A percentile compares a stretch with the other conserved stretches of the same genome.
Evolutionary conservation across 2,113 vertebrate species (phyloP).

Genomic region (Macrotis lagotis): DNA sequence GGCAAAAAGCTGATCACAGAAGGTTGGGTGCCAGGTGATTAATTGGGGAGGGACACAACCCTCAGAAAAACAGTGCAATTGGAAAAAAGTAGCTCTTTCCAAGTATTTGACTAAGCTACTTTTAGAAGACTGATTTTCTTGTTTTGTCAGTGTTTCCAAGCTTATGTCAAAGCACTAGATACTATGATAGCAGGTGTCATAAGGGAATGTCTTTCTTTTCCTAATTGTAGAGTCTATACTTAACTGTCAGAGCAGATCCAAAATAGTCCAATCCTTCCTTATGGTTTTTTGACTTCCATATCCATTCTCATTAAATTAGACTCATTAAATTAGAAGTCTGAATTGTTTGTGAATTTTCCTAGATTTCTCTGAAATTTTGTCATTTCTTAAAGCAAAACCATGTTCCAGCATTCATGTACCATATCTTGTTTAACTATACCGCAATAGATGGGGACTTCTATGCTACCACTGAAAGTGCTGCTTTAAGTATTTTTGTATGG

Average conservation of each 20-base stretch:
- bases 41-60: background rate
- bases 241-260: background rate
- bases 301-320: background rate
- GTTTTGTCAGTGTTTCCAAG: constrained; percentile 1
- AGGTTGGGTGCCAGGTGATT: background rate
- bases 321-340: background rate
- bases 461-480: background rate
- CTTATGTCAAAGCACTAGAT: constrained; percentile 43
- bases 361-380: background rate
- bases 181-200: background rate
- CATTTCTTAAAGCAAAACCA: background rate
- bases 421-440: background rate
- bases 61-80: background rate
- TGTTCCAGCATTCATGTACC: background rate
- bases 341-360: too few relatives aligned
- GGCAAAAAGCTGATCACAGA: background rate
- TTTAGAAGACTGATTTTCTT: background rate
- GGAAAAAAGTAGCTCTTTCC: background rate
- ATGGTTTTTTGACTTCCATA: background rate
- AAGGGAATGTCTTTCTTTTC: constrained; percentile 17
- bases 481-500: background rate
- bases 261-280: background rate
- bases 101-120: background rate
- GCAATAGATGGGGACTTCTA: background rate
- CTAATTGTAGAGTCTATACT: background rate